Evolutionary conservation across 2,888 invertebrate species (phyloP).

Genomic region (Dorcus parallelipipedus): DNA sequence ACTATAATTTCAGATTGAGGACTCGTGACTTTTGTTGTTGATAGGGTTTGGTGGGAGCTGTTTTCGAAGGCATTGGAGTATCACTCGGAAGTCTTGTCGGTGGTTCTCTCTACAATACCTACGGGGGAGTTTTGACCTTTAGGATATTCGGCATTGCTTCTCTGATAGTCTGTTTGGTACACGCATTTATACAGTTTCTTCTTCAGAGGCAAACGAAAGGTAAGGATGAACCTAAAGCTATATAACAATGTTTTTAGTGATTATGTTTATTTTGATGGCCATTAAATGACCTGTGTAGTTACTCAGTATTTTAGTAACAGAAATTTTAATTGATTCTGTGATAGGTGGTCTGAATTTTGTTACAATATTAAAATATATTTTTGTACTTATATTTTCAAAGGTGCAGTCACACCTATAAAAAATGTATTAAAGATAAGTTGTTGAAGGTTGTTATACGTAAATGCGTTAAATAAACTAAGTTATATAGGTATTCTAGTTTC

Average conservation of each 20-base stretch:
- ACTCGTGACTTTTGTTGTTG: slow-evolving; percentile 27
- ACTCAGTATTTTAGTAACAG: neutral
- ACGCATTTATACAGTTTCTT: slow-evolving; percentile 53
- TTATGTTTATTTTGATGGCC: neutral
- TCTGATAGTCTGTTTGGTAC: slow-evolving; percentile 58
- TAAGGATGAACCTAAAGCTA: slow-evolving; percentile 22
- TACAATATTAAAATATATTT: neutral
- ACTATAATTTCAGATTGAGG: neutral
- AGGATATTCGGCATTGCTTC: slow-evolving; percentile 69
- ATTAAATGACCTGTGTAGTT: neutral
- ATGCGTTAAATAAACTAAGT: too few species aligned
- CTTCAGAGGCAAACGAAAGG: slow-evolving; percentile 19
- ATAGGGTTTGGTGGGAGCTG: slow-evolving; percentile 78
- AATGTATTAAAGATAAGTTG: too few species aligned
- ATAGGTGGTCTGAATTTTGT: slow-evolving; percentile 12
- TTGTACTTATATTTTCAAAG: neutral
- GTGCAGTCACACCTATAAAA: too few species aligned
- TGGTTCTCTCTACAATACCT: slow-evolving; percentile 64
- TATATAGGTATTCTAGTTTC: too few species aligned
- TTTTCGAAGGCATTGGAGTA: slow-evolving; percentile 84
- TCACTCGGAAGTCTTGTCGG: slow-evolving; percentile 76
- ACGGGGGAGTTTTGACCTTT: slow-evolving; percentile 66
- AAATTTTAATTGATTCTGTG: slow-evolving; percentile 1
- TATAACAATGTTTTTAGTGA: neutral
- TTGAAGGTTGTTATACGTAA: too few species aligned